A percentile compares a stretch with the other conserved stretches of the same genome.
Conservation (phyloP, 2,888 invertebrate genomes). For the Macrophya annulata region DNA sequence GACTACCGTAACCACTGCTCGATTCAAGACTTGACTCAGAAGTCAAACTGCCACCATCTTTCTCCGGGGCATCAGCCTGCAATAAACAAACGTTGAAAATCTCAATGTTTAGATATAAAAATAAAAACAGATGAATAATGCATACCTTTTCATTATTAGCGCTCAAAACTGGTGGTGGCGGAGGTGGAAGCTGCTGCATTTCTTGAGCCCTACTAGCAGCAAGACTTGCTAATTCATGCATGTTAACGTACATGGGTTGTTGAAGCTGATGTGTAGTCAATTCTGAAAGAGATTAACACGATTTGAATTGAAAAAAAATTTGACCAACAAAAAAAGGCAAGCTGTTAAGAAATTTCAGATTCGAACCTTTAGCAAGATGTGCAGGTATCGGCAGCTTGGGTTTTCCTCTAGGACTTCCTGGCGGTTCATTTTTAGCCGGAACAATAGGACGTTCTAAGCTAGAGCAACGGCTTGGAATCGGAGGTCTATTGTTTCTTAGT, state of each 20-base stretch:
- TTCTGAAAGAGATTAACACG: constrained; percentile 65
- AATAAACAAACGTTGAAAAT: constrained; percentile 9
- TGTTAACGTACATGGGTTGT: constrained; percentile 92
- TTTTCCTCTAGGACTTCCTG: constrained; percentile 73
- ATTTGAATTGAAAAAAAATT: not conserved
- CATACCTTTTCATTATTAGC: constrained; percentile 81
- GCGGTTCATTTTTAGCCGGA: constrained; percentile 76
- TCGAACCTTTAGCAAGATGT: constrained; percentile 86
- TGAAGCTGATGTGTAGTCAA: constrained; percentile 75
- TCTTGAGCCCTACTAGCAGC: constrained; percentile 89
- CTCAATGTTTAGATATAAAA: not conserved
- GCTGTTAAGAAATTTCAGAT: not conserved
- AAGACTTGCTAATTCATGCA: constrained; percentile 93
- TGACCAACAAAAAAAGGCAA: not conserved
- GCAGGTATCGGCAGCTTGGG: constrained; percentile 83
- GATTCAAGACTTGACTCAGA: constrained; percentile 89
- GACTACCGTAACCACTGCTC: constrained; percentile 89
- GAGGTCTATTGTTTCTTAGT: constrained; percentile 74
- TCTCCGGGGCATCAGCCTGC: constrained; percentile 76
- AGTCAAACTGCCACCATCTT: constrained; percentile 74
- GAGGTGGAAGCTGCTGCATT: constrained; percentile 83
- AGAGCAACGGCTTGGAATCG: constrained; percentile 84
- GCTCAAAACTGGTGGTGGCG: constrained; percentile 76
- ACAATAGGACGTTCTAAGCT: constrained; percentile 90
- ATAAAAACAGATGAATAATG: not conserved